These are phyloP conservation scores for Maccullochella peelii DNA, from an alignment of 2,113 vertebrate species.

Conservation along the genomic window DNA sequence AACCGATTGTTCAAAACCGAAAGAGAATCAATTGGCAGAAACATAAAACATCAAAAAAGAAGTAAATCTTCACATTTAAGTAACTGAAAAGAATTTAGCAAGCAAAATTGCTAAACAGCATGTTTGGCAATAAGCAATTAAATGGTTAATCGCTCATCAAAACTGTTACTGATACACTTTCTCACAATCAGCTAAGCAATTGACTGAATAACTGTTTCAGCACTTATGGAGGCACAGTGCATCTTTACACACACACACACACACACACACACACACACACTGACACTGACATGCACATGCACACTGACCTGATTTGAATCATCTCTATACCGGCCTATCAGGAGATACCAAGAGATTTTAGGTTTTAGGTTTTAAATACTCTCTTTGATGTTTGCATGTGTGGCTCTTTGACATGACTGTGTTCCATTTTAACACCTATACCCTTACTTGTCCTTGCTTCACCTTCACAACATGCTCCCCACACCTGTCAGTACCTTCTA, in stretches of 20 bases:
- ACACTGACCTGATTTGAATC: neutral
- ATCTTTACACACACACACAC: neutral
- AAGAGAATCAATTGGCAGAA: neutral
- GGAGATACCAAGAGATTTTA: conserved; percentile 13
- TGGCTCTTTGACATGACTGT: conserved; percentile 3
- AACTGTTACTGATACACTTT: neutral
- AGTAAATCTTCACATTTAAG: neutral
- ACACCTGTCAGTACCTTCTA: conserved; percentile 39
- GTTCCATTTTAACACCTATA: conserved; percentile 2
- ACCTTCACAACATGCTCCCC: conserved; percentile 27
- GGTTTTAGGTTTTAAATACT: neutral
- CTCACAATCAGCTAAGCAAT: neutral
- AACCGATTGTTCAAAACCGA: neutral
- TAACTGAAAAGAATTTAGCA: neutral
- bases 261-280: neutral
- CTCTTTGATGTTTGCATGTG: conserved; percentile 1
- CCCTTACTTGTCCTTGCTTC: conserved; percentile 26
- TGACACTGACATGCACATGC: neutral
- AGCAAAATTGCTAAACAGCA: too few species aligned
- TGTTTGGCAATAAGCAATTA: too few species aligned
- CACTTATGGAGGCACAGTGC: neutral
- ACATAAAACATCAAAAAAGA: neutral
- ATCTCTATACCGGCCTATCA: neutral
- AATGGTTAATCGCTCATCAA: too few species aligned
- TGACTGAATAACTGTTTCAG: neutral